Evolutionary conservation across 2,113 vertebrate genomes (phyloP).

Genomic region (Sapayoa aenigma): DNA sequence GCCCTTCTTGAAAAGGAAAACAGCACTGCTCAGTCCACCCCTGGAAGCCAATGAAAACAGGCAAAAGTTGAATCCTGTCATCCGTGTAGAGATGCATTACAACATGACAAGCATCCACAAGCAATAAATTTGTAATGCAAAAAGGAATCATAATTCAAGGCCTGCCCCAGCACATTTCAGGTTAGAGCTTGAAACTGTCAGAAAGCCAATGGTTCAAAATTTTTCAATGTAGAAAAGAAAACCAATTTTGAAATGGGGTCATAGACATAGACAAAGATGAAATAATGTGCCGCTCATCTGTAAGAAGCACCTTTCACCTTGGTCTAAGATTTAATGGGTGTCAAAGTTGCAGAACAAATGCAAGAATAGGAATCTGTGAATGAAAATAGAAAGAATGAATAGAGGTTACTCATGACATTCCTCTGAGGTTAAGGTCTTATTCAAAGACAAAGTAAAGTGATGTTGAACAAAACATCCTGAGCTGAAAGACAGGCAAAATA

Average conservation of each 20-base stretch:
- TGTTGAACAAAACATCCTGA: background rate
- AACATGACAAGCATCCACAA: conserved; percentile 23
- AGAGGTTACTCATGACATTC: background rate
- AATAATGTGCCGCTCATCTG: background rate
- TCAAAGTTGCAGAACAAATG: background rate
- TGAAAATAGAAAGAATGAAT: background rate
- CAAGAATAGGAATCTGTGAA: background rate
- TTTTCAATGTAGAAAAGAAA: background rate
- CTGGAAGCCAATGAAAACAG: conserved; percentile 14
- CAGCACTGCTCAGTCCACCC: background rate
- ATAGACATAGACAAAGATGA: background rate
- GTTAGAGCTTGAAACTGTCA: conserved; percentile 1
- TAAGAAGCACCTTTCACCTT: background rate
- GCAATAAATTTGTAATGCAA: conserved; percentile 22
- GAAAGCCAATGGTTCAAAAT: background rate
- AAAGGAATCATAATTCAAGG: conserved; percentile 20
- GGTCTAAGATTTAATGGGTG: background rate
- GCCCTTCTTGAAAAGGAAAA: background rate
- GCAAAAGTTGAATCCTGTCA: conserved; percentile 10
- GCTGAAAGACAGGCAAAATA: background rate
- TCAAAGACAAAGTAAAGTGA: background rate
- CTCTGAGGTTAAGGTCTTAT: background rate
- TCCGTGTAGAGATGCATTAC: background rate
- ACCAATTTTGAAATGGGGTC: background rate
- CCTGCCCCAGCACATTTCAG: background rate